Evolutionary conservation across 2,113 vertebrate genomes (phyloP), one percentile per base, ranked within the genome.

Genomic region (Cnemophilus loriae): DNA sequence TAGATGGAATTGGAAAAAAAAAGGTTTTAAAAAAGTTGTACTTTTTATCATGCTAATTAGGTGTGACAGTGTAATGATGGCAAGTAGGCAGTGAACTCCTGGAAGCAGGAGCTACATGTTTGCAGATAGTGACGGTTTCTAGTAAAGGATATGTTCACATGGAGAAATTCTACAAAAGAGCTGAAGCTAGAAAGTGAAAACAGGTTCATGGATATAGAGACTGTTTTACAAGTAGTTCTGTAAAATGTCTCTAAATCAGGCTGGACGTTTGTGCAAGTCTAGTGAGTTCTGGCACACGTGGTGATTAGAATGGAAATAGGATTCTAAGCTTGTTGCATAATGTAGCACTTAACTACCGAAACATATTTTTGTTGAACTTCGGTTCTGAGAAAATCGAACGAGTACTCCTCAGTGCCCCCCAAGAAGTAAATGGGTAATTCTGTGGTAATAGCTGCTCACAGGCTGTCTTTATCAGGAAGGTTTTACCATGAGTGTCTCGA

Each of bases 41-140:
- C 33, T 67, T 90, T 74, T 94, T 95, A 7, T 95, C 30, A 93
- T 90, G 90, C 64, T 92, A 75, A 88, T 96, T 63, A 59, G 53
- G 32, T 59, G 33, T 95, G 95, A 90, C 93, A 94, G 64, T 70
- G 35, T 59, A 69, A 28, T 92, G 88, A 67, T 88, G 47, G 80
- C 50, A 94, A 47, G 93, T 88, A 96, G 95, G 92, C 84, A 87
- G 85, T 75, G 27, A 42, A 55, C 65, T 55, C 42, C n/a, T 35
- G 47, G 87, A 49, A 89, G 69, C 56, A 93, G 89, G 84, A 90
- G 21, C 69, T 81, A n/a, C 49, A 49, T 92, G 88, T 97, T 95
- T 95, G 92, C 93, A 89, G 73, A 75, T 90, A 68, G 6, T 90
- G 90, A 57, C 78, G 78, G 24, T 44, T 90, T 78, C 79, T 89